Percentiles rank a stretch among this genome's conserved stretches.
These are phyloP conservation scores for Petrocephalus schoutedeni DNA, from an alignment of 2,797 vertebrate species.

Conservation along the genomic window DNA sequence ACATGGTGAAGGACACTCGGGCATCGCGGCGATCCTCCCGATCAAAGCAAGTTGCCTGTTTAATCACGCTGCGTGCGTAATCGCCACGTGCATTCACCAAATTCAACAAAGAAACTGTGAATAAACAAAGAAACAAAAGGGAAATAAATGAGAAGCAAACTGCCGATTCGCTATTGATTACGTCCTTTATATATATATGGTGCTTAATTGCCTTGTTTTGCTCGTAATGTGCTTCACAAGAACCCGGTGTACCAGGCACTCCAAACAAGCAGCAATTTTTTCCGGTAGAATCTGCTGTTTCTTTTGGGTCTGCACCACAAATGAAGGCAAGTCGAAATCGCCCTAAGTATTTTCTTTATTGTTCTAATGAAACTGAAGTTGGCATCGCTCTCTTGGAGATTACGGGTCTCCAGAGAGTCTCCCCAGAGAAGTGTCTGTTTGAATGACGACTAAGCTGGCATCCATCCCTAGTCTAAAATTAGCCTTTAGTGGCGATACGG, in stretches of 20 bases:
- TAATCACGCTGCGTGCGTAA: not conserved
- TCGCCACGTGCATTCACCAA: not conserved
- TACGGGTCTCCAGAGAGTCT: conserved; percentile 51
- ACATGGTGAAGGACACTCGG: not conserved
- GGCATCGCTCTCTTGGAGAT: conserved; percentile 52
- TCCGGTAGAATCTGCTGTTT: conserved; percentile 27
- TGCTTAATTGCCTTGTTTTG: conserved; percentile 40
- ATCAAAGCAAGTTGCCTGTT: not conserved
- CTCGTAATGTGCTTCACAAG: conserved; percentile 42
- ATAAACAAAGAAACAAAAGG: too few species aligned
- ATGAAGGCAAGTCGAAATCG: conserved; percentile 60
- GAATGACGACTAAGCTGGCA: conserved; percentile 59
- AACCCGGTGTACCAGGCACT: conserved; percentile 37
- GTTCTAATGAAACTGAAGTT: conserved; percentile 63
- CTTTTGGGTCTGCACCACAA: conserved; percentile 48
- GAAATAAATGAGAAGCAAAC: not conserved
- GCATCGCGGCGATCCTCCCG: not conserved
- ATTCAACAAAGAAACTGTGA: not conserved
- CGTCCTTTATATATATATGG: not conserved
- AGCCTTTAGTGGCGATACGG: conserved; percentile 45
- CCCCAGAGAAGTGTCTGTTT: conserved; percentile 58
- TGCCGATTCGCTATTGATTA: not conserved
- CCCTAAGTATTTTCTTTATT: conserved; percentile 62
- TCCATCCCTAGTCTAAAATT: conserved; percentile 56
- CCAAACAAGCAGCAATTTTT: conserved; percentile 49